Percentiles rank a stretch among this genome's conserved stretches.
phyloP scores from a whole-genome alignment of 2,888 invertebrate genomes.

The Pachydiplax longipennis region DNA sequence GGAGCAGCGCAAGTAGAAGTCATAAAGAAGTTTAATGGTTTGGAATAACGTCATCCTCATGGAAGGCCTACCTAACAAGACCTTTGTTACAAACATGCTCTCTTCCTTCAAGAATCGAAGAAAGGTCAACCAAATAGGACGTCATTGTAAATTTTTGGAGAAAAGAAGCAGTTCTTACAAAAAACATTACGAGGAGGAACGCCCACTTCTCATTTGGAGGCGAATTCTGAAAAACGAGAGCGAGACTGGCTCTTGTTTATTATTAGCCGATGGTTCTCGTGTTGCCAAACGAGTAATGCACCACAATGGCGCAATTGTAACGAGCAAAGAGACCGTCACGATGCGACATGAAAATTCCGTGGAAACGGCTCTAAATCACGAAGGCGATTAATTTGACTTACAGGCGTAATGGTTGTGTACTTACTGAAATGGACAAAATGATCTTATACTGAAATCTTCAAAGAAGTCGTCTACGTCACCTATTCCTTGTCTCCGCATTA shows the following conservation, averaged over 20 bases:
- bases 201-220: background rate
- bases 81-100: background rate
- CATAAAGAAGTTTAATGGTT: background rate
- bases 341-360: background rate
- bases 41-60: constrained; percentile 2
- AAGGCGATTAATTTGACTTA: background rate
- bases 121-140: background rate
- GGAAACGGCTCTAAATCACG: background rate
- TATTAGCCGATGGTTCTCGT: background rate
- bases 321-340: background rate
- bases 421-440: too few species aligned
- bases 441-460: too few species aligned
- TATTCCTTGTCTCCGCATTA: too few species aligned
- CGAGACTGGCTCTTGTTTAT: background rate
- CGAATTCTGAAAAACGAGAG: background rate
- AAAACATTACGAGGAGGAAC: background rate
- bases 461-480: too few species aligned
- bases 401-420: background rate
- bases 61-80: constrained; percentile 4
- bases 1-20: background rate
- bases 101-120: background rate
- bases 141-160: background rate
- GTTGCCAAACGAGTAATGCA: background rate
- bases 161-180: background rate
- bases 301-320: background rate